Conservation (phyloP, 1,140 invertebrate genomes). For the Pachypeltis micranthus region DNA sequence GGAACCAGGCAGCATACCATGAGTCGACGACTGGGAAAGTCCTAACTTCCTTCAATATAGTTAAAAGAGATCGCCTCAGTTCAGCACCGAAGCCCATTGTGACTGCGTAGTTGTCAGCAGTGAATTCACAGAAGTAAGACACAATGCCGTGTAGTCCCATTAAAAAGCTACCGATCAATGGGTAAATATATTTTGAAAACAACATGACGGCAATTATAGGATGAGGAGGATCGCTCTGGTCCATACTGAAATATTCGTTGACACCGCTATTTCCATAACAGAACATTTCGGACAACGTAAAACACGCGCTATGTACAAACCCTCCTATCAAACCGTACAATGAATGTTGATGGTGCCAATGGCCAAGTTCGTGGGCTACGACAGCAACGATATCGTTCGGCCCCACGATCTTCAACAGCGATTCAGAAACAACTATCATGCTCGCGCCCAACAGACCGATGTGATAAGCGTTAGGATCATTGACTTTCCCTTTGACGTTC, state of each 20-base stretch:
- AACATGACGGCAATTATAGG: neutral
- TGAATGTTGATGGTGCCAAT: neutral
- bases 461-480: neutral
- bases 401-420: neutral
- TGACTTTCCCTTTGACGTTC: neutral
- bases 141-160: neutral
- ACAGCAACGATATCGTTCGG: neutral
- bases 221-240: neutral
- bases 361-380: neutral
- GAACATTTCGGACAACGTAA: neutral
- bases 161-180: neutral
- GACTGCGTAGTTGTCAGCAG: neutral
- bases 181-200: neutral
- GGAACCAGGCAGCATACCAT: neutral
- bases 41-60: neutral
- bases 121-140: neutral
- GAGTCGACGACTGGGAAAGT: neutral
- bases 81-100: neutral
- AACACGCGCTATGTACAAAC: neutral
- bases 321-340: neutral
- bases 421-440: neutral
- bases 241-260: neutral
- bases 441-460: neutral
- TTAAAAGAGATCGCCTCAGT: neutral
- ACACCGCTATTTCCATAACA: neutral